These are phyloP conservation scores for Eurypyga helias DNA, from an alignment of 2,113 vertebrate species.

Conservation along the genomic window DNA sequence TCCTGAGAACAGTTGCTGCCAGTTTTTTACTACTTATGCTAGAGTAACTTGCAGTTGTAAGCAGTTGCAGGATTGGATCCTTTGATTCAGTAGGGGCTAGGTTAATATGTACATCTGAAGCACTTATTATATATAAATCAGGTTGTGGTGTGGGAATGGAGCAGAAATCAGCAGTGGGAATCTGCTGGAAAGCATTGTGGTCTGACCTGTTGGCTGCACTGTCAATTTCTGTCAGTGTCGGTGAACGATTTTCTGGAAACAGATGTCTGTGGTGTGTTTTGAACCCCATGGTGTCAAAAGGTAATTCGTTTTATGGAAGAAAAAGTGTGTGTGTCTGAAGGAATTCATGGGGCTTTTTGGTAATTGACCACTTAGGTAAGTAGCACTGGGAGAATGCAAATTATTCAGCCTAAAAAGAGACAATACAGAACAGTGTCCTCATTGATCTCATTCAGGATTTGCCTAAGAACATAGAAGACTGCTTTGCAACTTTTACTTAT, in stretches of 20 bases:
- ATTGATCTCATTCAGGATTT: neutral
- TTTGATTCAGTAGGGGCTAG: neutral
- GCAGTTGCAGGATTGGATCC: neutral
- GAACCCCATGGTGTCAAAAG: neutral
- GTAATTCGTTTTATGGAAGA: neutral
- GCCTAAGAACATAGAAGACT: neutral
- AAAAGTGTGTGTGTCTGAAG: neutral
- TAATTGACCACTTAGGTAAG: neutral
- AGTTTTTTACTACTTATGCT: neutral
- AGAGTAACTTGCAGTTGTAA: neutral
- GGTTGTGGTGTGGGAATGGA: neutral
- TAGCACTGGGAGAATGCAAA: neutral
- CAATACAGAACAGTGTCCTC: neutral
- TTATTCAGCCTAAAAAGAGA: neutral
- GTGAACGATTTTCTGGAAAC: neutral
- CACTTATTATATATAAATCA: neutral
- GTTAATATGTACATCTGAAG: neutral
- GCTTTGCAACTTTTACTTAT: neutral
- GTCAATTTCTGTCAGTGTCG: neutral
- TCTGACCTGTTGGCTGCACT: neutral
- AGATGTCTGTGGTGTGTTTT: neutral
- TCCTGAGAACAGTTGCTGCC: neutral
- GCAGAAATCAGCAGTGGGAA: too few species aligned
- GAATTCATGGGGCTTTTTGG: neutral
- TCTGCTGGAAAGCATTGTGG: neutral